Base-by-base conservation (phyloP, 1,140 invertebrate genomes). In the Cydia strobilella region DNA sequence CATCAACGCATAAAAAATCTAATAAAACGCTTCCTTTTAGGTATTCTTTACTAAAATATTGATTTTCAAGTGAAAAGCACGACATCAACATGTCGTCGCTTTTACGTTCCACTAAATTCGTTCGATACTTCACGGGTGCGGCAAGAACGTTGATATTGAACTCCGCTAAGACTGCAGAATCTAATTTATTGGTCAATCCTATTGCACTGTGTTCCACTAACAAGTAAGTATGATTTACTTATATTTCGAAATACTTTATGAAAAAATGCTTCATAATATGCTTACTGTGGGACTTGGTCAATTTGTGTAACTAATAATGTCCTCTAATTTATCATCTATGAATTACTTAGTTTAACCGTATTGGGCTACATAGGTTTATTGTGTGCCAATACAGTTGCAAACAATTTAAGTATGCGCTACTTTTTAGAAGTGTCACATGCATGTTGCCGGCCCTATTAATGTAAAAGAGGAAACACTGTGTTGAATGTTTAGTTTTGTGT, bases 81-180 rank as follows among this genome's bases (percentile, higher is more conserved):
- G 54, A 75, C 51, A 75, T n/a, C 39, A 85, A 72, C 75, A 96
- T 95, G 95, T 94, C 94, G 79, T 94, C 95, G 79, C 94, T 96
- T 79, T 86, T 96, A 81, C 93, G 95, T 78, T 95, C 95, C 75
- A 95, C 95, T 23, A 96, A 96, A 89, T 95, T 96, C 93, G 93
- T 95, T 51, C 92, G 95, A 79, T 95, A 95, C 90, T 95, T 96
- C 81, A 94, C 94, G 75, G 94, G 95, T 84, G 95, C 95, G 78
- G 95, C 95, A 35, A 90, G 95, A 79, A 96, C 95, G 82, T 90
- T 96, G 63, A 94, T 95, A 66, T 89, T 95, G 51, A 95, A 94
- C 81, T 93, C 94, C 2, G 93, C 94, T 4, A 91, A 91, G 75
- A 88, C 88, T 75, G 86, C 89, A 20, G 90, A 93, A 84, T 75